Evolutionary conservation across 2,797 vertebrate species (phyloP), one percentile per base, ranked within the genome.

Genomic region (Mycteria americana): DNA sequence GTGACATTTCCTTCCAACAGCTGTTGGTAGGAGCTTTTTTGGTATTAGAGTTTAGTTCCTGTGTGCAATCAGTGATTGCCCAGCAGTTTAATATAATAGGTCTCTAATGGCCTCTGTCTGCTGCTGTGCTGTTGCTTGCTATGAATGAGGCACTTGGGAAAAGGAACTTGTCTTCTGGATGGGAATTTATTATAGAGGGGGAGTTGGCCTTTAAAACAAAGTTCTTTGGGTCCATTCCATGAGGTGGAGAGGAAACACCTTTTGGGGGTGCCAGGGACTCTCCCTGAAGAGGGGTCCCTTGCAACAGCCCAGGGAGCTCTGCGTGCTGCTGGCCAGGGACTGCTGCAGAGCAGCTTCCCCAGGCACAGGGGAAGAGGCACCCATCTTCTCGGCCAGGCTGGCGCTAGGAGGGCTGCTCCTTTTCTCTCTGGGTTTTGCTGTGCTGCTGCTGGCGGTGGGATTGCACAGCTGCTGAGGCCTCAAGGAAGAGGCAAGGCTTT

Each of bases 21-120:
- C 43, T 77, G 73, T 68, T 81, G 37, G 65, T 28, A 86, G 62
- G 45, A 70, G n/a, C 13, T 37, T 81, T 65, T 90, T 65, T 77
- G 33, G 30, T 88, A n/a, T 5, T 59, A 39, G 72, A 56, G 33
- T 48, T 81, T 85, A 53, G 89, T 78, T 94, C n/a, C 68, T 75
- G 25, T 64, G 25, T 78, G 76, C 39, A 78, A n/a, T 88, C 48
- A 30, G 65, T 68, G 82, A 74, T 87, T 69, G 33, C 67, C 78
- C 67, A 79, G 85, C 78, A 76, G 75, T 91, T 85, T 82, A 93
- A 79, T 88, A 21, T 68, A 64, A 86, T 48, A 60, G 83, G 51
- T 80, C 30, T 83, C 46, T 95, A 72, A 90, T 77, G 73, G 80
- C 25, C 21, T 88, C n/a, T 85, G 57, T 89, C 92, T 93, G 83